These are phyloP conservation scores for Pelodiscus sinensis DNA, from an alignment of 2,113 vertebrate genomes.

Conservation along the genomic window DNA sequence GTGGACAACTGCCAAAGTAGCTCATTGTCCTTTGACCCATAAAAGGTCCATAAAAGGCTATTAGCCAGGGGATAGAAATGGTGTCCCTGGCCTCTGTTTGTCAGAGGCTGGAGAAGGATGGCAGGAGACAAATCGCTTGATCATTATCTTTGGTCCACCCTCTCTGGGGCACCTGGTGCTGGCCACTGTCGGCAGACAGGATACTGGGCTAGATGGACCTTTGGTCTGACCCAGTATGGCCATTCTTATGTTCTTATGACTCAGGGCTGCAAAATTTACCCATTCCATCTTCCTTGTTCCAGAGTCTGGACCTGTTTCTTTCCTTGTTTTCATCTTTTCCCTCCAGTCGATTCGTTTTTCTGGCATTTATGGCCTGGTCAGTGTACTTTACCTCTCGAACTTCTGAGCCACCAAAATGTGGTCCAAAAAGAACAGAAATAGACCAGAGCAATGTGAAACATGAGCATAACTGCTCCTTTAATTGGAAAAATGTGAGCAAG, in stretches of 20 bases:
- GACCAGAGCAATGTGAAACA: not conserved
- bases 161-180: no score
- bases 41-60: no score
- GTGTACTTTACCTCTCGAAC: not conserved
- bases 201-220: no score
- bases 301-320: not conserved
- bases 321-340: not conserved
- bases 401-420: not conserved
- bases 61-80: no score
- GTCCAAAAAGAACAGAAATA: not conserved
- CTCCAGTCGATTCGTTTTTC: not conserved
- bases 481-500: not conserved
- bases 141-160: no score
- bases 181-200: no score
- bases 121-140: no score
- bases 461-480: not conserved
- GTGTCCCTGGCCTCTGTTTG: no score
- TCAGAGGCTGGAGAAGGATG: no score
- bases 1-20: not conserved
- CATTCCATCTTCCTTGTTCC: not conserved
- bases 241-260: no score
- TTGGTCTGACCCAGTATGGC: no score
- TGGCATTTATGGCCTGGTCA: not conserved
- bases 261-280: not conserved
- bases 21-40: not conserved